A percentile compares a stretch with the other conserved stretches of the same genome.
These are phyloP conservation scores for Hylomyscus alleni DNA, from an alignment of 2,797 vertebrate genomes.

Conservation along the genomic window DNA sequence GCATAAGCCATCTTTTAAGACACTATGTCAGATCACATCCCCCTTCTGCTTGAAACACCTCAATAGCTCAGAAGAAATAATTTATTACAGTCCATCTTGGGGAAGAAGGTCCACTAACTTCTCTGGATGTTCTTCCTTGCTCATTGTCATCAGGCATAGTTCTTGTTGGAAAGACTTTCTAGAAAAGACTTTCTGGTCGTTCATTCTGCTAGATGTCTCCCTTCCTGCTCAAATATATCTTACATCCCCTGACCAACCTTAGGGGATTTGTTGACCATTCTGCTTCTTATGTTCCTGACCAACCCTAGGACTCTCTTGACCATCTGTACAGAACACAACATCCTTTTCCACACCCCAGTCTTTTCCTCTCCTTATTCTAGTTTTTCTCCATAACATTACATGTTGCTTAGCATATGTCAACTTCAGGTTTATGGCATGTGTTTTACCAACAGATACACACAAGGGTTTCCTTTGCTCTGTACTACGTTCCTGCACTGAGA, in stretches of 20 bases:
- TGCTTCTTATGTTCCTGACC: not conserved
- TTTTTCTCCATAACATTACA: not conserved
- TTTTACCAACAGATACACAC: not conserved
- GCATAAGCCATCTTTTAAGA: not conserved
- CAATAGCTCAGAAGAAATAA: not conserved
- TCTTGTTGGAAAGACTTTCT: not conserved
- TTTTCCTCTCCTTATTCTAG: not conserved
- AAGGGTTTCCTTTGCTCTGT: not conserved
- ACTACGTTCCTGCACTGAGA: not conserved
- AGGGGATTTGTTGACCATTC: not conserved
- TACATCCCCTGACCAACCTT: not conserved
- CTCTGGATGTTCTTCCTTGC: fast-evolving
- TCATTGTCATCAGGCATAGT: not conserved
- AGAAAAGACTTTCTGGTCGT: not conserved
- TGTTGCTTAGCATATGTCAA: not conserved
- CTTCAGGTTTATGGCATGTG: not conserved
- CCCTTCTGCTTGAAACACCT: not conserved
- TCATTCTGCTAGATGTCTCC: not conserved
- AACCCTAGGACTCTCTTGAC: not conserved
- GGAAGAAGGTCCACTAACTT: not conserved
- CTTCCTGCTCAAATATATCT: not conserved
- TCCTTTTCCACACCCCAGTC: not conserved
- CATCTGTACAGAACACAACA: not conserved
- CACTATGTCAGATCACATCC: not conserved
- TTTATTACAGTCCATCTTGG: not conserved